phyloP scores from a whole-genome alignment of 2,113 vertebrate species.

The Tricholaema leucomelas region DNA sequence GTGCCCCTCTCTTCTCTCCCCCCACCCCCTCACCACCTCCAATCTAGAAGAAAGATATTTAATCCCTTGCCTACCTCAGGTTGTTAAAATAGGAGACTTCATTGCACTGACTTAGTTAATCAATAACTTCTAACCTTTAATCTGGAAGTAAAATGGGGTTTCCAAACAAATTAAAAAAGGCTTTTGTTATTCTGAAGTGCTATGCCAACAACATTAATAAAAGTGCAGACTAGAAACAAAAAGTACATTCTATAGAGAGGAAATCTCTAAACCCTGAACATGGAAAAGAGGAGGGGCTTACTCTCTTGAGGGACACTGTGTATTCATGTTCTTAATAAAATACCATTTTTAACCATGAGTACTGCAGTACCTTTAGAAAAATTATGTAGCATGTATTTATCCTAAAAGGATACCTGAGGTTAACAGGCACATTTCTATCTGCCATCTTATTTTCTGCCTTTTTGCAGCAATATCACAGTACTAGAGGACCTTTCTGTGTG shows the following conservation, averaged over 20 bases:
- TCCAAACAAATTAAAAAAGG: constrained; percentile 53
- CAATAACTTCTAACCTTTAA: constrained; percentile 70
- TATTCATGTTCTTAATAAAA: neutral
- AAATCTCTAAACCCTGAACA: neutral
- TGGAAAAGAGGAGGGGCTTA: neutral
- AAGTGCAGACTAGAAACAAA: neutral
- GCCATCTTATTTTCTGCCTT: neutral
- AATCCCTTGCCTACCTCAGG: constrained; percentile 74
- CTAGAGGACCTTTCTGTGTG: neutral
- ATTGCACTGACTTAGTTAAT: constrained; percentile 64
- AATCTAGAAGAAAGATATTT: constrained; percentile 71
- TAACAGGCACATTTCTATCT: neutral
- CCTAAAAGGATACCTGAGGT: neutral
- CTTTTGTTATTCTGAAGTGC: constrained; percentile 32
- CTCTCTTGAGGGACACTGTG: neutral
- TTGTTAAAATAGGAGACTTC: constrained; percentile 70
- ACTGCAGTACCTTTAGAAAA: neutral
- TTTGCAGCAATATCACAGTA: neutral
- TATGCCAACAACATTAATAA: constrained; percentile 35
- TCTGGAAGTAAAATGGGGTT: constrained; percentile 71
- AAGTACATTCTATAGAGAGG: neutral
- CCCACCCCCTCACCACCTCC: neutral
- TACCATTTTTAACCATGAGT: neutral
- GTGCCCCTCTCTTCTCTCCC: constrained; percentile 17
- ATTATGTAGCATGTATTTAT: neutral